Evolutionary conservation across 2,888 invertebrate species (phyloP), one percentile per base, ranked within the genome.

Genomic region (Orthosia cruda): DNA sequence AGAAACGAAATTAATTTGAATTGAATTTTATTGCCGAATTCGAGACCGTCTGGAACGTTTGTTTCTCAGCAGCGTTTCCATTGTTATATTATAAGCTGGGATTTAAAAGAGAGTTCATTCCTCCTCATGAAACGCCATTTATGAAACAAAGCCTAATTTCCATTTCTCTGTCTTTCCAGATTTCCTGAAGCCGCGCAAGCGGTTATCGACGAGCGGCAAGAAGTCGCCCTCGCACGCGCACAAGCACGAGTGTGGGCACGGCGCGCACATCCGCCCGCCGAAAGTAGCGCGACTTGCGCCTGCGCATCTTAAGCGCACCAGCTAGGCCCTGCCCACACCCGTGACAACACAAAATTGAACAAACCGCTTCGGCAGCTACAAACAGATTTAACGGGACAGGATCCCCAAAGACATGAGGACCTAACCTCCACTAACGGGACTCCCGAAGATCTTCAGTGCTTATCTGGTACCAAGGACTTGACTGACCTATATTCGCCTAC

Each of bases 101-200:
- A 45, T 9, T 50, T 15, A 7, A 55, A 15, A 16, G 16, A n/a
- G 20, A 32, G 45, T 55, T 54, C 58, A 65, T 74, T 68, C 11
- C 40, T 49, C 49, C 26, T 71, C 32, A 32, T 74, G 23, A 71
- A 67, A 62, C 16, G 40, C 16, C 11, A 23, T 57, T 15, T 52
- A 32, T 50, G 15, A 59, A 71, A 59, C 69, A 47, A 71, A 59
- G 59, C 67, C 84, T 84, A 77, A 85, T 61, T 71, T 78, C 5
- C 45, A 50, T 73, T 83, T 85, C 84, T 90, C 85, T 85, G 68
- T 91, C 77, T 92, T 96, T 97, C 52, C 97, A 98, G 98, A 98
- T 96, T 98, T 97, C 95, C 96, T 98, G 97, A 97, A 97, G 92
- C 97, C 97, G 75, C 97, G 97, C 93, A 98, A 98, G 92, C 97